Evolutionary conservation across 2,888 invertebrate species (phyloP).

Genomic region (Strigamia crassipes): DNA sequence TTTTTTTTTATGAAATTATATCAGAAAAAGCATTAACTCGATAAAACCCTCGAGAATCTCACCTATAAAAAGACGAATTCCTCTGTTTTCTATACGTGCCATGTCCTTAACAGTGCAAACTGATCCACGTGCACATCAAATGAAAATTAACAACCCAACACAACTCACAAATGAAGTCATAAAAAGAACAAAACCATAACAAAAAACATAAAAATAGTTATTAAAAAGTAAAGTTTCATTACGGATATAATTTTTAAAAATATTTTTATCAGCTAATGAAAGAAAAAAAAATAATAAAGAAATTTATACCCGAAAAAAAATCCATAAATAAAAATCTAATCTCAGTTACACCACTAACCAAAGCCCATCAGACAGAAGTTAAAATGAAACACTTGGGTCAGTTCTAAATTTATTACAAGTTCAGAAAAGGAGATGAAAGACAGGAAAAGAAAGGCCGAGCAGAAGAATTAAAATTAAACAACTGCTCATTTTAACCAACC

Average conservation of each 20-base stretch:
- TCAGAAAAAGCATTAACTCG: conserved; percentile 35
- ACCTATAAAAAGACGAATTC: conserved; percentile 32
- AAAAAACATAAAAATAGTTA: conserved; percentile 40
- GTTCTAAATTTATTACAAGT: conserved; percentile 42
- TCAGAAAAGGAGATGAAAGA: conserved; percentile 39
- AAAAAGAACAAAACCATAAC: conserved; percentile 42
- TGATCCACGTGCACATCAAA: conserved; percentile 40
- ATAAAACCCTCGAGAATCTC: conserved; percentile 38
- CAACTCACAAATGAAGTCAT: conserved; percentile 42
- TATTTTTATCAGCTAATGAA: conserved; percentile 11
- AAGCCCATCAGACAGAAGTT: neutral
- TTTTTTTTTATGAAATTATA: neutral
- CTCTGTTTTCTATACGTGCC: conserved; percentile 32
- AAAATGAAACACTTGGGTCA: conserved; percentile 15
- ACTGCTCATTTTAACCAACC: neutral
- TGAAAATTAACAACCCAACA: conserved; percentile 41
- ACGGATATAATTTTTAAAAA: conserved; percentile 30
- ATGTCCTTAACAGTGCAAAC: conserved; percentile 42
- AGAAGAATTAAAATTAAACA: conserved; percentile 30
- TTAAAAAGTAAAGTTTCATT: conserved; percentile 40
- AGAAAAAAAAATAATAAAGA: neutral
- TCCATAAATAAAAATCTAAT: conserved; percentile 25
- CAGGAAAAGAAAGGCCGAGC: neutral
- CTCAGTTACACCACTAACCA: neutral
- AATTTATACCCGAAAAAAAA: conserved; percentile 6